Base-by-base conservation (phyloP, 2,113 vertebrate genomes). In the Alligator sinensis region DNA sequence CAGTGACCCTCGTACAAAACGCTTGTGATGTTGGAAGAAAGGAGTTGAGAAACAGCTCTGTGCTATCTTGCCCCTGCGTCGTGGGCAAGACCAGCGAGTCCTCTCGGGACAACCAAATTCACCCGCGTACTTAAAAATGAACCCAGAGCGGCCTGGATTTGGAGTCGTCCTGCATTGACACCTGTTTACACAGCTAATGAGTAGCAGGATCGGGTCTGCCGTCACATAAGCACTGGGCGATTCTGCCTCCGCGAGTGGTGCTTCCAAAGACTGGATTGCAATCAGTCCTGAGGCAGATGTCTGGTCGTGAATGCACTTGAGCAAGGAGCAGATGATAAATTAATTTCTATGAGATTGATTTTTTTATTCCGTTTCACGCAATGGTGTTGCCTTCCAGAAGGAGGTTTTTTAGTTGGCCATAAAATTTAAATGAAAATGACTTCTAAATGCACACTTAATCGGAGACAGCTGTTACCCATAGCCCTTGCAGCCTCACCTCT, bases 171-270 rank as follows among this genome's bases (percentile, higher is more conserved):
- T 91, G 93, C 93, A 80, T 21, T 28, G 16, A 3, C 68, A 22
- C 6, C 34, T 9, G 30, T 38, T 21, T 38, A 34, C 87, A 62
- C 94, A 94, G 93, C 91, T 91, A 16, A 87, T 88, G 93, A 91
- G 77, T 70, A 54, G 75, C 38, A 78, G 68, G 86, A 3, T 77
- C 92, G 89, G 94, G 92, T 87, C 77, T 64, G 70, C 86, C 79
- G 84, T 80, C 85, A 80, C 85, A 84, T 94, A 4, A 93, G 91
- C 91, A 92, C 94, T 91, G 4, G 0, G 87, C 83, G 95, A 75
- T 8, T 70, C 91, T 84, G 92, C 92, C 92, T 95, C 94, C 83
- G 89, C 22, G 57, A 74, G 81, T 62, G 91, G 89, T 86, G 55
- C 91, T 86, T 75, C 66, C 82, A 59, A 25, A 63, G 80, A 70